A percentile compares a stretch with the other conserved stretches of the same genome.
Conservation (phyloP, 2,888 invertebrate species). For the Syrphus vitripennis region DNA sequence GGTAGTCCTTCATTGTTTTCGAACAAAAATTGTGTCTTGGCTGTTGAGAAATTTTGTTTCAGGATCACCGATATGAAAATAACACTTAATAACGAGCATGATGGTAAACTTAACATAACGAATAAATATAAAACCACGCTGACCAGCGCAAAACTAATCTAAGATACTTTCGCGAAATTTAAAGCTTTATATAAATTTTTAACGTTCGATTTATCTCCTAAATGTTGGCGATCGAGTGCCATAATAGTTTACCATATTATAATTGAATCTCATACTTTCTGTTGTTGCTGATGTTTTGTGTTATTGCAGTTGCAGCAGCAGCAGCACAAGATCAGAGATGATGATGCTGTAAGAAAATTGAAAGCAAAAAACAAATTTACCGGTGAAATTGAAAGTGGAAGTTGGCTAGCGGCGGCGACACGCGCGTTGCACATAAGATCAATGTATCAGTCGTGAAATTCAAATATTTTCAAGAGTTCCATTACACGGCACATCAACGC, state of each 20-base stretch:
- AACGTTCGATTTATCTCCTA: slow-evolving; percentile 8
- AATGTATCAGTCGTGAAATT: background rate
- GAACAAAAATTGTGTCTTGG: slow-evolving; percentile 9
- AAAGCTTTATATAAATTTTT: slow-evolving; percentile 58
- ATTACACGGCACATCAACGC: background rate
- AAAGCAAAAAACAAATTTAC: slow-evolving; percentile 31
- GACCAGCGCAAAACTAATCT: background rate
- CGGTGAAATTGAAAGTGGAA: slow-evolving; percentile 50
- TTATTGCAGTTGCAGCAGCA: background rate
- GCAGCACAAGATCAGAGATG: background rate
- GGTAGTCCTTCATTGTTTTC: background rate
- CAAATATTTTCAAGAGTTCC: slow-evolving; percentile 3
- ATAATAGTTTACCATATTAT: slow-evolving; percentile 10
- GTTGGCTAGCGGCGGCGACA: background rate
- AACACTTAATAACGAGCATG: background rate
- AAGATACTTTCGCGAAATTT: background rate
- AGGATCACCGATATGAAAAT: background rate
- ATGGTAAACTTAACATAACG: slow-evolving; percentile 7
- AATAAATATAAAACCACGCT: slow-evolving; percentile 1
- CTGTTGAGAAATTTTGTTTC: background rate
- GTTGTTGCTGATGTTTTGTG: slow-evolving; percentile 27
- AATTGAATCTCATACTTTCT: slow-evolving; percentile 57
- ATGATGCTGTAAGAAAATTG: slow-evolving; percentile 53
- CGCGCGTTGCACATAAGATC: slow-evolving; percentile 8
- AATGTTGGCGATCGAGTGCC: background rate